Evolutionary conservation across 2,888 invertebrate genomes (phyloP), one percentile per base, ranked within the genome.

Genomic region (Eristalinus sepulchralis): DNA sequence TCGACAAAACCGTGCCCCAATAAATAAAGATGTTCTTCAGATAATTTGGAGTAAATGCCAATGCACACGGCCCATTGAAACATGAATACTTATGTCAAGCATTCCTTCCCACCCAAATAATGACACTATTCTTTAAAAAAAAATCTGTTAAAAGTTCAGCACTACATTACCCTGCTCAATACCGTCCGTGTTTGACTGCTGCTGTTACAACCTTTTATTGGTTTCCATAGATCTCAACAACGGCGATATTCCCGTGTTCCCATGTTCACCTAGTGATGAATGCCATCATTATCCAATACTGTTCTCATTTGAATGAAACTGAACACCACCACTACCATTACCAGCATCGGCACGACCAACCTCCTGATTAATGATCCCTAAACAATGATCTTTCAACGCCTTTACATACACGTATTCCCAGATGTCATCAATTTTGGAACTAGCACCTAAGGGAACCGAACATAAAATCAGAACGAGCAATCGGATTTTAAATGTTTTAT

Each of bases 281-380:
- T 84, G 24, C 76, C 71, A 67, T 76, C 80, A 80, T 84, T 84
- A 84, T 75, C 57, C 57, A 79, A 64, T 70, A 34, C 73, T 63
- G 68, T 55, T 70, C 73, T 68, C 67, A 85, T 85, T 85, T 81
- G 39, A 85, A 85, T 82, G 82, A 85, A 85, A 85, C 60, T 47
- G 24, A 82, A 85, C 63, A 81, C 78, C 76, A 71, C 70, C 20
- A 57, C 27, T 27, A 27, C 27, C 27, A 27, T 27, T 27, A 27
- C 27, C 27, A 27, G 27, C 27, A 27, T 27, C 27, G 5, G 27
- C 76, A 71, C 70, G 11, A 57, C 68, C 31, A 31, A 20, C 8
- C 71, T 59, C 27, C 85, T 85, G 85, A 85, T 85, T 85, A 85
- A 81, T 85, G 81, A 77, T 64, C 68, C 22, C 63, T 20, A 53